Percentiles rank a stretch among this genome's conserved stretches.
These are phyloP conservation scores for Myrmophylax atrothorax DNA, from an alignment of 2,113 vertebrate species.

Conservation along the genomic window DNA sequence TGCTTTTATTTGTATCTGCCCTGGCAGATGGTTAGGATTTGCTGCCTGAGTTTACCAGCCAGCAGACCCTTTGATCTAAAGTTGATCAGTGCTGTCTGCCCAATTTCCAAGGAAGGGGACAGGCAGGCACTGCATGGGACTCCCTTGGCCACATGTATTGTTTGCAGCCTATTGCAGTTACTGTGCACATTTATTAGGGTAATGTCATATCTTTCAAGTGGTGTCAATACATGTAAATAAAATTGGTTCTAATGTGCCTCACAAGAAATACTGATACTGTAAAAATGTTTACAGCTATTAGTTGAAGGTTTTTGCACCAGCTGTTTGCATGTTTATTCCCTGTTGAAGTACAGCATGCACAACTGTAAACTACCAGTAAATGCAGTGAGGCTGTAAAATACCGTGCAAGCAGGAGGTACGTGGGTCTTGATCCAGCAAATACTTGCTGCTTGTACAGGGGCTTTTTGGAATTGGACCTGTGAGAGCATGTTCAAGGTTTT, in stretches of 20 bases:
- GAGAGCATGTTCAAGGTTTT: background rate
- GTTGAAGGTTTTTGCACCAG: background rate
- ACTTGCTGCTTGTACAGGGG: background rate
- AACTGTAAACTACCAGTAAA: background rate
- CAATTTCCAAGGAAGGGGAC: background rate
- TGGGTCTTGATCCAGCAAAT: background rate
- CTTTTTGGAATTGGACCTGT: background rate
- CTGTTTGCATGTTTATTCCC: background rate
- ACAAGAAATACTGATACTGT: background rate
- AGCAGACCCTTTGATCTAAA: background rate
- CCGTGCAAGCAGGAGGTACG: accelerated
- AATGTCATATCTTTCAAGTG: background rate
- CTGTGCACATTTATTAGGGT: background rate
- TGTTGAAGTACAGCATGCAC: background rate
- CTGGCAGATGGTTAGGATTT: background rate
- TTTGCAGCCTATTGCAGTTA: background rate
- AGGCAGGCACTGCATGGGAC: background rate
- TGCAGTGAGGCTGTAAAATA: background rate
- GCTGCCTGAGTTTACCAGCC: background rate
- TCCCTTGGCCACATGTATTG: background rate
- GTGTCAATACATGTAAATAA: background rate
- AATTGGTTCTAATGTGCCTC: background rate
- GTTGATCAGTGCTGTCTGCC: background rate
- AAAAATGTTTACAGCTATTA: background rate
- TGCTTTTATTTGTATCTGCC: background rate